Conservation (phyloP, 1,140 invertebrate species). For the Neodiprion lecontei region DNA sequence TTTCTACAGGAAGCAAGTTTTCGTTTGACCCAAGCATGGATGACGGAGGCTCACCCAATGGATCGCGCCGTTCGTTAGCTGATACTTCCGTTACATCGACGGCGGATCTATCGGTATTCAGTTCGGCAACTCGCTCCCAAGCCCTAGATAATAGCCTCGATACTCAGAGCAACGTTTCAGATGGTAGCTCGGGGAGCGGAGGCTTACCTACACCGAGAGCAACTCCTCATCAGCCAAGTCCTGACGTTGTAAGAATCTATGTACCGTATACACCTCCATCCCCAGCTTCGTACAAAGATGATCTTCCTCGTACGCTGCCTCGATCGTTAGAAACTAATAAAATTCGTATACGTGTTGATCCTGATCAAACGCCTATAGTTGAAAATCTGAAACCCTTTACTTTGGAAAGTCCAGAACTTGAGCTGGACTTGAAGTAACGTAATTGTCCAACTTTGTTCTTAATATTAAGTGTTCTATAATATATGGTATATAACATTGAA, state of each 20-base stretch:
- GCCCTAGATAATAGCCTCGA: conserved; percentile 76
- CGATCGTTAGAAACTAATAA: conserved; percentile 66
- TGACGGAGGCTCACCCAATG: conserved; percentile 70
- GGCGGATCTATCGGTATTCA: conserved; percentile 81
- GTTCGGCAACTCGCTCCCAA: conserved; percentile 74
- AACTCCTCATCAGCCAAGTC: conserved; percentile 68
- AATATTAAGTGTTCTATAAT: background rate
- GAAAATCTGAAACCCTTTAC: conserved; percentile 70
- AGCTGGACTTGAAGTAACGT: conserved; percentile 59
- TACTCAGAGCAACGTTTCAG: conserved; percentile 76
- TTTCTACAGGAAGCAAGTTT: conserved; percentile 68
- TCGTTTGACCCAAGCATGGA: conserved; percentile 74
- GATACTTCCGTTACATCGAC: conserved; percentile 85
- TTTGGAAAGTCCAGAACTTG: conserved; percentile 62
- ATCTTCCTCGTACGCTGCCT: conserved; percentile 59
- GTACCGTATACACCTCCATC: conserved; percentile 71
- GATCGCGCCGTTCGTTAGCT: conserved; percentile 78
- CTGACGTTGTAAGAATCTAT: conserved; percentile 78
- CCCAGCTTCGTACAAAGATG: conserved; percentile 65
- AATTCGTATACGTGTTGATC: conserved; percentile 72
- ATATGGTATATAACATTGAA: background rate
- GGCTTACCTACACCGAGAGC: conserved; percentile 72
- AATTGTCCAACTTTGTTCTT: conserved; percentile 17
- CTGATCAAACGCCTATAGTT: conserved; percentile 72
- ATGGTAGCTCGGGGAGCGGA: conserved; percentile 67